Evolutionary conservation across 2,888 invertebrate species (phyloP), one percentile per base, ranked within the genome.

Genomic region (Oscheius sp.): DNA sequence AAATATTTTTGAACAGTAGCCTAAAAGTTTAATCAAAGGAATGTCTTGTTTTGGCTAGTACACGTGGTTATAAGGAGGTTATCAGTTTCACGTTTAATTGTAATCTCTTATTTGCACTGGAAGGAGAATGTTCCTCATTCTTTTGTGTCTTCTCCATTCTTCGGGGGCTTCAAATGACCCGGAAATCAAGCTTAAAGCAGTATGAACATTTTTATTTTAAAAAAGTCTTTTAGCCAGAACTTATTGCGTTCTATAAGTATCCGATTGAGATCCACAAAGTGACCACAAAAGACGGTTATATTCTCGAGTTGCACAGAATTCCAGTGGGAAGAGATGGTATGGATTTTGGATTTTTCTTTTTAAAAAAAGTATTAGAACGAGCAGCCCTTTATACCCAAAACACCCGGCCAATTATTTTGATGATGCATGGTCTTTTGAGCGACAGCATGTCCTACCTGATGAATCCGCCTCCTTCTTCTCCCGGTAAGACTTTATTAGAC

Each of bases 221-320:
- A 6, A 34, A 12, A 34, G 37, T 34, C 6, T 70, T 74, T 61
- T 34, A 78, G 77, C 81, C 83, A 10, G 87, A 87, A 72, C 72
- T 89, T 27, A 87, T 87, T 5, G 78, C 74, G 15, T 87, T 87
- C 70, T 87, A 88, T 70, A 88, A 89, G 6, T 89, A 89, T 78
- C 86, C 88, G 10, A 77, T 87, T 34, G 89, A 89, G 78, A 83
- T 86, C 31, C 89, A 89, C 74, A 81, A 81, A 87, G 39, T 79
- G 82, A 20, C 88, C 88, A 61, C 86, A 3, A 68, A 75, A 6
- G 90, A 90, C 81, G 89, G 89, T 12, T 90, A 89, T 78, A 86
- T 89, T 69, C 82, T 90, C 65, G 87, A 87, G 67, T 80, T 89
- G 64, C 89, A 89, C 78, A 85, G 90, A 58, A 89, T 90, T 57